These are phyloP conservation scores for Actinopyga echinites DNA, from an alignment of 53 echinoderm and acorn worm genomes.

Conservation along the genomic window DNA sequence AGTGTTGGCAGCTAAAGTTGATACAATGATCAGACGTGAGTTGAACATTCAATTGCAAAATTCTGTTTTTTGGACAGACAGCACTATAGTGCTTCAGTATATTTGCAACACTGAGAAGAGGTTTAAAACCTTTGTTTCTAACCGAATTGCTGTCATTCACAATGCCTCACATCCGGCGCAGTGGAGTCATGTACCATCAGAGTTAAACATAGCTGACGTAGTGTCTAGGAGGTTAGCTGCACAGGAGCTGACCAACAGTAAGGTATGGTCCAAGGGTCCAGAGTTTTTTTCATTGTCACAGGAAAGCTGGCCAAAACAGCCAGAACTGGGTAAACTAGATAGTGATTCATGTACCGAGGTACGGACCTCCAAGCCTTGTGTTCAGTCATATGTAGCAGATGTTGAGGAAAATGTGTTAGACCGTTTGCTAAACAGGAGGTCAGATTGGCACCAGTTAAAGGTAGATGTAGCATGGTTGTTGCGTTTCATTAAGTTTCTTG, in stretches of 20 bases:
- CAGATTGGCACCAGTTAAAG: conserved; percentile 29
- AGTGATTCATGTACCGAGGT: conserved; percentile 25
- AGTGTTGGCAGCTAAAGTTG: conserved; percentile 34
- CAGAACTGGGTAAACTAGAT: neutral
- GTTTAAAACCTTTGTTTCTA: conserved; percentile 70
- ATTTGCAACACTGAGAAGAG: conserved; percentile 45
- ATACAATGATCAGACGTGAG: conserved; percentile 43
- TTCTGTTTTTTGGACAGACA: conserved; percentile 59
- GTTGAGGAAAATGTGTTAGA: neutral
- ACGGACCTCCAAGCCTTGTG: neutral
- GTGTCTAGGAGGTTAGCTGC: conserved; percentile 60
- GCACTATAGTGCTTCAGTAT: conserved; percentile 57
- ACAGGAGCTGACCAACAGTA: conserved; percentile 54
- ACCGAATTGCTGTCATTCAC: conserved; percentile 52
- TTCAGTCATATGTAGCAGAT: neutral
- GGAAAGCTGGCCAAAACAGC: conserved; percentile 44
- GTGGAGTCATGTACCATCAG: conserved; percentile 54
- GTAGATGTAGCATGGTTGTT: conserved; percentile 34
- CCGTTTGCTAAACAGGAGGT: neutral
- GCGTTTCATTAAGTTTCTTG: conserved; percentile 13
- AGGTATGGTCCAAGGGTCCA: conserved; percentile 52
- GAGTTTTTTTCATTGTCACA: conserved; percentile 28
- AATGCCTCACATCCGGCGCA: conserved; percentile 39
- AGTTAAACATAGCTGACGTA: conserved; percentile 77
- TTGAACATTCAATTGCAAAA: conserved; percentile 8